phyloP scores from a whole-genome alignment of 2,888 invertebrate species.

The Conomelus anceps region DNA sequence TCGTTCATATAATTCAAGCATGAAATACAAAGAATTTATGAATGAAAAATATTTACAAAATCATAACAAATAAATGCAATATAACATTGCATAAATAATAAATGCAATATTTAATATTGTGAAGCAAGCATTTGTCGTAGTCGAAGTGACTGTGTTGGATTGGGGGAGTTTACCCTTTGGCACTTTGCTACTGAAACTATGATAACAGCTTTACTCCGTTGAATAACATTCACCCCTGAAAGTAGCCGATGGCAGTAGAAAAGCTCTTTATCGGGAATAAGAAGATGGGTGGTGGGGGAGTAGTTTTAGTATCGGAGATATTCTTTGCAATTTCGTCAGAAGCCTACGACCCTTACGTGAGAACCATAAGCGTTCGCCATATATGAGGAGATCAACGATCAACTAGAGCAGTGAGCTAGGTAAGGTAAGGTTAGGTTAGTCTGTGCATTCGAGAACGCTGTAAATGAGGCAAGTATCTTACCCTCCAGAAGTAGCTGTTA shows the following conservation, averaged over 20 bases:
- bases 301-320: background rate
- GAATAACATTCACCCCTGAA: background rate
- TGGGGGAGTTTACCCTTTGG: background rate
- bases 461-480: slow-evolving; percentile 37
- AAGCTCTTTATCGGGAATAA: background rate
- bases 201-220: background rate
- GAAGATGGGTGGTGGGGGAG: background rate
- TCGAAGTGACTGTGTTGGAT: background rate
- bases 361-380: background rate
- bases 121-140: too few species aligned
- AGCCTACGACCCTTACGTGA: background rate
- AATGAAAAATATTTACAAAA: too few species aligned
- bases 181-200: background rate
- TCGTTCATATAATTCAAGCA: too few species aligned
- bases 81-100: too few species aligned
- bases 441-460: too few species aligned
- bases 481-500: slow-evolving; percentile 55
- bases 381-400: background rate
- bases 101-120: too few species aligned
- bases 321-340: background rate
- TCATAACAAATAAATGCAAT: too few species aligned
- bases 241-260: background rate
- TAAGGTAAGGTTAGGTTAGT: background rate
- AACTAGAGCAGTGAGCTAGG: background rate
- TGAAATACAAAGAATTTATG: too few species aligned